Percentiles rank a stretch among this genome's conserved stretches.
Conservation (phyloP, 2,113 vertebrate genomes). For the Pao palembangensis region DNA sequence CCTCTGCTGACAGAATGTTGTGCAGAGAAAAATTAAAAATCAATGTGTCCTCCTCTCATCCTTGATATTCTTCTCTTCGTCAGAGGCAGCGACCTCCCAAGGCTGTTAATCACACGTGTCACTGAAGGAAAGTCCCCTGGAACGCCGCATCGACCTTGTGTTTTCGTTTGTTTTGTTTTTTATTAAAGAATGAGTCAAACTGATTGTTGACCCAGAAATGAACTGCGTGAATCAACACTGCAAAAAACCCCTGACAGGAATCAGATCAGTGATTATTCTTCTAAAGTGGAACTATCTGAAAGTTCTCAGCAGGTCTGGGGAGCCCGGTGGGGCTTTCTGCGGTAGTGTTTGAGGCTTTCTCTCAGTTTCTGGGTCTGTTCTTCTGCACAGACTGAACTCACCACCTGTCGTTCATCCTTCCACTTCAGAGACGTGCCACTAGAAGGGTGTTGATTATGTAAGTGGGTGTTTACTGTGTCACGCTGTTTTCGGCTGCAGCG, state of each 20-base stretch:
- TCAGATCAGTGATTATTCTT: not conserved
- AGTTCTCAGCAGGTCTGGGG: no score
- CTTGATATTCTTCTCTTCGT: constrained; percentile 17
- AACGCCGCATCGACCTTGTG: constrained; percentile 29
- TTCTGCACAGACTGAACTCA: no score
- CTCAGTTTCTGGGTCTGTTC: no score
- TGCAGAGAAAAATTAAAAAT: constrained; percentile 53
- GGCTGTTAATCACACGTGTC: constrained; percentile 32
- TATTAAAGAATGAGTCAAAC: not conserved
- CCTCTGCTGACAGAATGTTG: constrained; percentile 27
- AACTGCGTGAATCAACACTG: constrained; percentile 10
- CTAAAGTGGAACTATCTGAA: no score
- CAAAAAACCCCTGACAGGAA: constrained; percentile 12
- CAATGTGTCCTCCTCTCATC: constrained; percentile 34
- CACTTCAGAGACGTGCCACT: no score
- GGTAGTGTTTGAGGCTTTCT: no score
- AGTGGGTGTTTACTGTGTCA: no score
- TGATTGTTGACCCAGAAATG: constrained; percentile 3
- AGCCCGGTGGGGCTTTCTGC: no score
- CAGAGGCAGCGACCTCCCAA: constrained; percentile 27
- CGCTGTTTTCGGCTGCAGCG: no score
- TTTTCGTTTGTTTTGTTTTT: not conserved
- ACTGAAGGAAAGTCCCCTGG: not conserved
- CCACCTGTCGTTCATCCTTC: no score
- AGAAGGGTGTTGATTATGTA: no score